Base-by-base conservation (phyloP, 2,797 vertebrate genomes). In the Mormyrops attenuatus region DNA sequence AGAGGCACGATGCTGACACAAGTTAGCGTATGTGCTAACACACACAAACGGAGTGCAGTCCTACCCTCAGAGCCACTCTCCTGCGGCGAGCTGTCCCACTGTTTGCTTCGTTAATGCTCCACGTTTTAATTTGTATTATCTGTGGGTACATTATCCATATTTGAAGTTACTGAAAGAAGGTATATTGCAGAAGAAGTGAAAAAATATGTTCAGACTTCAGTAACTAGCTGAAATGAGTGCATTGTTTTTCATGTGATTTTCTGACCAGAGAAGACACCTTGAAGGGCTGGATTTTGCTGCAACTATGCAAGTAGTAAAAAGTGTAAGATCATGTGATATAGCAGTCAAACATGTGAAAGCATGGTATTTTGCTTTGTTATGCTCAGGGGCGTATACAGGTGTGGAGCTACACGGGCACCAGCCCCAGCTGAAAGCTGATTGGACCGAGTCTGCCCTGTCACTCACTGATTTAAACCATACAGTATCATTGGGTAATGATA, bases 11-110 rank as follows among this genome's bases (percentile, higher is more conserved):
- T 41, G 92, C 89, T 57, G 88, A 87, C 47, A 90, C 90, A 91
- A 91, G 91, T 90, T 91, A 90, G 89, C 55, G 88, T 88, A 50
- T 88, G 88, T 84, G 87, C 80, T 91, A 44, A 88, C 63, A 90
- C 89, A 92, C 90, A 90, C 90, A 90, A 63, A 82, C 73, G 20
- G 7, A 47, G 69, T 5, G 30, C 80, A 22, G 41, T 49, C n/a
- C 22, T 22, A 13, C 80, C 44, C 9, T 49, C 20, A 22, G 41
- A 49, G 41, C 80, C 80, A 49, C n/a, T 11, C 80, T 26, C 80
- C 80, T 17, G 41, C 5, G 17, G 80, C 80, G 1, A 84, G 47
- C 80, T 47, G 80, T 26, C 80, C 20, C 20, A 3, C n/a, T 22
- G 41, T 49, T 9, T 84, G 80, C 41, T 47, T 84, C 34, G 6